Evolutionary conservation across 2,888 invertebrate genomes (phyloP).

Genomic region (Dichetophora obliterata): DNA sequence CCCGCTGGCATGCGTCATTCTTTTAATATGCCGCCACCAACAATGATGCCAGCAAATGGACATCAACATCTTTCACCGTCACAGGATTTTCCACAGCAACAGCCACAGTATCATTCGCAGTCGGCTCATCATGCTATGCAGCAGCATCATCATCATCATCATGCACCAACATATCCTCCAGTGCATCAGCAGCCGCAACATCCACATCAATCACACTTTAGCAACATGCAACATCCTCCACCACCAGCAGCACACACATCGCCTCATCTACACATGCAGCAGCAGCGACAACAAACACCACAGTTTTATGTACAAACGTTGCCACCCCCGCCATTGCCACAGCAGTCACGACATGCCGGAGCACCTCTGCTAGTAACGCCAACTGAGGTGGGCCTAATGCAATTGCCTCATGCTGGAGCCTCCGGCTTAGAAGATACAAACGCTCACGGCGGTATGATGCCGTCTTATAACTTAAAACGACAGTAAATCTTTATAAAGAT

Average conservation of each 20-base stretch:
- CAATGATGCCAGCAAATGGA: conserved; percentile 35
- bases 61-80: conserved; percentile 19
- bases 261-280: conserved; percentile 23
- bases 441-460: conserved; percentile 51
- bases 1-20: conserved; percentile 56
- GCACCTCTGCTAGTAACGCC: conserved; percentile 29
- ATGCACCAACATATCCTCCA: conserved; percentile 39
- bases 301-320: conserved; percentile 42
- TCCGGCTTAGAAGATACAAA: conserved; percentile 18
- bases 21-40: conserved; percentile 55
- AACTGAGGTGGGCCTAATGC: background rate
- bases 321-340: conserved; percentile 40
- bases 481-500: conserved; percentile 38
- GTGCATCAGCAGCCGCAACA: conserved; percentile 39
- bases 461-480: conserved; percentile 54
- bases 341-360: conserved; percentile 26
- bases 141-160: conserved; percentile 22
- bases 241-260: conserved; percentile 28
- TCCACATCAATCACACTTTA: conserved; percentile 17
- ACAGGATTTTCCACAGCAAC: conserved; percentile 11
- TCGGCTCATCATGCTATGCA: background rate
- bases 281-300: conserved; percentile 31
- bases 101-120: conserved; percentile 15
- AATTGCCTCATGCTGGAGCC: background rate
- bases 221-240: conserved; percentile 32